Evolutionary conservation across 2,888 invertebrate species (phyloP), one percentile per base, ranked within the genome.

Genomic region (Cetonia aurata): DNA sequence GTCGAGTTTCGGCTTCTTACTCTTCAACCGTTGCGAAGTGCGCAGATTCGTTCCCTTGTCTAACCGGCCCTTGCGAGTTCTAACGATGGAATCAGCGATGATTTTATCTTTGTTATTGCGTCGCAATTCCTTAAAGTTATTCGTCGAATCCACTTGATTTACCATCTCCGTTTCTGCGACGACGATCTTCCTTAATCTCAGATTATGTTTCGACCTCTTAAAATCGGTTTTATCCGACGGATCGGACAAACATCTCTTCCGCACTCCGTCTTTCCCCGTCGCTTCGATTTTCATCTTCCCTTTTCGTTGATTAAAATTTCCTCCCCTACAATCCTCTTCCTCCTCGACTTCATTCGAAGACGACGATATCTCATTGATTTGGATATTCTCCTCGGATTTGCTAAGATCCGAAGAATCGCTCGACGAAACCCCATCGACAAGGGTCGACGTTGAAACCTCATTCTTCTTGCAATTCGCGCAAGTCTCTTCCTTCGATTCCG

Each of bases 331-430:
- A 37, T 37, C 56, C 3, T 68, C 59, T 17, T 50, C 70, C 13
- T 71, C 84, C 0, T 79, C 83, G 50, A 86, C 86, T n/a, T 86
- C 86, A 8, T 87, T 86, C 52, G 88, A 89, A 76, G 89, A 89
- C 0, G 91, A 90, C 0, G 90, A 90, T 15, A 91, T 89, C 81
- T 91, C 91, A 81, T 91, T 88, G 74, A 91, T 91, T 83, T 91
- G 91, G 52, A 91, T 90, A 55, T 77, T 79, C 71, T 76, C 78
- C 42, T 75, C 73, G 9, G 50, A 37, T 17, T 15, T 50, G 50
- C 50, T 19, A 37, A 50, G 13, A 46, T 6, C 12, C 15, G 50
- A 37, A 6, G 37, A 25, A 6, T 50, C 15, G 10, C 17, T 65
- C 0, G 50, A 50, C 9, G 33, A 50, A 19, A 17, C n/a, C 3